Evolutionary conservation across 2,113 vertebrate species (phyloP), one percentile per base, ranked within the genome.

Genomic region (Cyprinodon brontotheroides): DNA sequence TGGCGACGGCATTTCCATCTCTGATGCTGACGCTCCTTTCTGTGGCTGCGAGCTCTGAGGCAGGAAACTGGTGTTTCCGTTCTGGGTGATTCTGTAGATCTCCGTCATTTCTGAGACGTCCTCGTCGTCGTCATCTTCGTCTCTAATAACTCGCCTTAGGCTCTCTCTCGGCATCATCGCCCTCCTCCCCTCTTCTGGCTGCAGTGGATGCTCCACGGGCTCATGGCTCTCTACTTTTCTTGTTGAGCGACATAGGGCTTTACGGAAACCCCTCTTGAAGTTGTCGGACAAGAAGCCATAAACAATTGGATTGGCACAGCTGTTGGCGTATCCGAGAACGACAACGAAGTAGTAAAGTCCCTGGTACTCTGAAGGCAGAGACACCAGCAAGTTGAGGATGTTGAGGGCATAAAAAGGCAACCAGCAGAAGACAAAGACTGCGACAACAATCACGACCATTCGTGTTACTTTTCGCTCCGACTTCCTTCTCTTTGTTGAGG

Each of bases 231-330:
- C 93, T 41, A 94, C 92, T 71, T 89, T 93, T 43, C 94, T 89
- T 0, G 93, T 91, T 17, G 93, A 95, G 65, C 97, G 95, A 79
- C 96, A 97, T 14, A 99, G 93, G 20, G 96, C 96, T 82, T 98
- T 98, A 74, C 92, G 95, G 92, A 98, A 98, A 65, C 97, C 98
- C 83, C 96, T 93, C 87, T 96, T 97, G 93, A 99, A 98, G 94
- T 98, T 99, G 88, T 99, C 97, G 0, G 97, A 99, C 75, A 99
- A 90, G 85, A 99, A 99, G 62, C 95, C 96, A 0, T 99, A 99
- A 15, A 99, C 95, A 11, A 99, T 93, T n/a, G 97, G 97, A 84
- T 98, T 99, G 86, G 97, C 97, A 2, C 97, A 99, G 92, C 97
- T 99, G 92, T 99, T 99, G 60, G 97, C 96, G 0, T 99, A 99